Evolutionary conservation across 2,113 vertebrate genomes (phyloP).

Genomic region (Rhipidura dahli): DNA sequence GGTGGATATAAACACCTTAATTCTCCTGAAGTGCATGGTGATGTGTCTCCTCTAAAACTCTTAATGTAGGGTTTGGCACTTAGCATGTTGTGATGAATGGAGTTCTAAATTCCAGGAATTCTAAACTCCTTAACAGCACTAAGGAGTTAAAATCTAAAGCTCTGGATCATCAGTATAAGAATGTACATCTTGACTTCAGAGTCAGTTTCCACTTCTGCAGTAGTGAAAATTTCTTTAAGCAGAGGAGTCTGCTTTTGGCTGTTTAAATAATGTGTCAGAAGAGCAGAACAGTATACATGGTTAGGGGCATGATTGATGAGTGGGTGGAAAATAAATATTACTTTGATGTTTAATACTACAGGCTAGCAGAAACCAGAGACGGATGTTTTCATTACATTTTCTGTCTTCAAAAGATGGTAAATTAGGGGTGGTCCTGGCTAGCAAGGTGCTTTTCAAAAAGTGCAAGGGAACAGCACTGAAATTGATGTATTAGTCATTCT

Average conservation of each 20-base stretch:
- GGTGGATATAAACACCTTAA: neutral
- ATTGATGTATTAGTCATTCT: neutral
- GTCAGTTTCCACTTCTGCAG: neutral
- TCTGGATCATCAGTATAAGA: neutral
- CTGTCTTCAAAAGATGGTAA: conserved; percentile 19
- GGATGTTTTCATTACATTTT: conserved; percentile 35
- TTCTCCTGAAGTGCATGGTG: neutral
- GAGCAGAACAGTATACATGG: neutral
- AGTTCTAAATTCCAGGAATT: neutral
- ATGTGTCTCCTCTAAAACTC: neutral
- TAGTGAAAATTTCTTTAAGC: neutral
- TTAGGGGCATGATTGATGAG: neutral
- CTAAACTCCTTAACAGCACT: neutral
- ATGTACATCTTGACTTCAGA: neutral
- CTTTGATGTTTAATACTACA: neutral
- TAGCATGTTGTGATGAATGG: accelerated
- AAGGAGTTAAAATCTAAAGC: neutral
- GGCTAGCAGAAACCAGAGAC: neutral
- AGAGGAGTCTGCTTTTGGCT: neutral
- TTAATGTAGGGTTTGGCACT: neutral
- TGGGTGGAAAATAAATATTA: neutral
- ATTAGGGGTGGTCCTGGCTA: conserved; percentile 8
- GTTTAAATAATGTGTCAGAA: neutral
- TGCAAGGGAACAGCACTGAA: neutral
- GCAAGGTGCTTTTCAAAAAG: conserved; percentile 24